Evolutionary conservation across 2,113 vertebrate genomes (phyloP).

Genomic region (Urocynchramus pylzowi): DNA sequence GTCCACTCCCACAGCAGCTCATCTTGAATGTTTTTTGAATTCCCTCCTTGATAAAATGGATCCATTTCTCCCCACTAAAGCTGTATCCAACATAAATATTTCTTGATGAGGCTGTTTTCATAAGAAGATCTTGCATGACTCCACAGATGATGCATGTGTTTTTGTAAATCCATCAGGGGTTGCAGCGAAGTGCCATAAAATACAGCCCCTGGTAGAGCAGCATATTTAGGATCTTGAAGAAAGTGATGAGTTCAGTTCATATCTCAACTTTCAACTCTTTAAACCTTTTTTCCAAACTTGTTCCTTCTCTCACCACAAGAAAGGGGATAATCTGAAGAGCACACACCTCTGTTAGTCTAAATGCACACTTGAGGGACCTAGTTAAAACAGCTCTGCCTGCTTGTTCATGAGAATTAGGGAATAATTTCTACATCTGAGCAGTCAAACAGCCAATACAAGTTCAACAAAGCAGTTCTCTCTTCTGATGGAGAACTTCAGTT

Average conservation of each 20-base stretch:
- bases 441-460: not conserved
- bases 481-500: not conserved
- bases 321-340: not conserved
- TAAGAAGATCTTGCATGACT: not conserved
- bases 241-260: not conserved
- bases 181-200: not conserved
- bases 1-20: not conserved
- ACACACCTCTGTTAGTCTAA: not conserved
- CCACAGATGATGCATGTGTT: not conserved
- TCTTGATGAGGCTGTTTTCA: not conserved
- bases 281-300: not conserved
- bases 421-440: not conserved
- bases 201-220: not conserved
- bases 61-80: not conserved
- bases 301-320: not conserved
- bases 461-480: not conserved
- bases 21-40: not conserved
- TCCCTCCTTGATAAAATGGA: not conserved
- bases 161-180: not conserved
- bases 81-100: not conserved
- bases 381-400: not conserved
- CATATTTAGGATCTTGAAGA: not conserved
- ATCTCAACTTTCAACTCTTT: not conserved
- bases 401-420: not conserved
- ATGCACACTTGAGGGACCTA: not conserved